Evolutionary conservation across 2,113 vertebrate species (phyloP).

Genomic region (Notarius quadriscutis): DNA sequence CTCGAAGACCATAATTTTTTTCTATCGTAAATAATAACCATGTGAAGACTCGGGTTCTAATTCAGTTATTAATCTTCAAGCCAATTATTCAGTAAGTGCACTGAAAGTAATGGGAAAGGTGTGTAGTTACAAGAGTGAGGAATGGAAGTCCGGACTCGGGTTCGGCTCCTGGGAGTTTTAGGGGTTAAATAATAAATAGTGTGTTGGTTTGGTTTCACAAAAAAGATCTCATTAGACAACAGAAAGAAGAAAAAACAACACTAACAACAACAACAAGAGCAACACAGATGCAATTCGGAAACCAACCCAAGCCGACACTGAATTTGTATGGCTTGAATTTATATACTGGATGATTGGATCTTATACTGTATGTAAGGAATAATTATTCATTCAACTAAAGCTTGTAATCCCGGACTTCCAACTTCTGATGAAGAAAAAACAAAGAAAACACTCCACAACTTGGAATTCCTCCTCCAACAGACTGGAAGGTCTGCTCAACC

Average conservation of each 20-base stretch:
- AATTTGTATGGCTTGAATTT: background rate
- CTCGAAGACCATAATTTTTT: background rate
- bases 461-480: background rate
- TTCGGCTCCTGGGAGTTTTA: conserved; percentile 5
- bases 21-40: conserved; percentile 17
- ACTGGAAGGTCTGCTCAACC: background rate
- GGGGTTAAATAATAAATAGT: conserved; percentile 15
- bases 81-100: conserved; percentile 8
- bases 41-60: background rate
- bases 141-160: background rate
- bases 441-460: background rate
- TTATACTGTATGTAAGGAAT: background rate
- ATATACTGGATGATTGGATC: background rate
- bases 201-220: background rate
- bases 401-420: background rate
- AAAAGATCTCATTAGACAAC: background rate
- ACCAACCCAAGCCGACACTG: background rate
- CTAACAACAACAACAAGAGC: no score
- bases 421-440: background rate
- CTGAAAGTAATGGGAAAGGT: background rate
- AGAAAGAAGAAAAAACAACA: no score
- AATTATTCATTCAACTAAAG: background rate
- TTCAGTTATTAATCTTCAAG: conserved; percentile 12
- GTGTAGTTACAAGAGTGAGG: background rate
- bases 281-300: background rate